Conservation (phyloP, 1,140 invertebrate genomes). For the Phocides pigmalion region DNA sequence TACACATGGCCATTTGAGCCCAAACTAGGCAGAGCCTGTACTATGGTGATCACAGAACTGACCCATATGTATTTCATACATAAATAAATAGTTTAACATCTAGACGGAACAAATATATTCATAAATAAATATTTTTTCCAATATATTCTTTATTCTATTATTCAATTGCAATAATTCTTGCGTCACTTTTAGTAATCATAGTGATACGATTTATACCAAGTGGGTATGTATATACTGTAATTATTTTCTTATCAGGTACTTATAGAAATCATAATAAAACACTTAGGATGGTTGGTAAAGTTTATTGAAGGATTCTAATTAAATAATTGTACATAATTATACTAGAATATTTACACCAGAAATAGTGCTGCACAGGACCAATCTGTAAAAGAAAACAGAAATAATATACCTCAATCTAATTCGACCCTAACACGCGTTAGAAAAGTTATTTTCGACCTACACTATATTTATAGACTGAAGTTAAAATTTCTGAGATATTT, state of each 20-base stretch:
- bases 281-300: constrained; percentile 33
- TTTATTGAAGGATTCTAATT: constrained; percentile 68
- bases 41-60: too few species aligned
- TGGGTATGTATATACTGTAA: background rate
- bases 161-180: too few species aligned
- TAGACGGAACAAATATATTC: too few species aligned
- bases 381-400: constrained; percentile 64
- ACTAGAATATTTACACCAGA: constrained; percentile 67
- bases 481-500: background rate
- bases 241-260: background rate
- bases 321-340: constrained; percentile 61
- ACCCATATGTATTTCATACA: too few species aligned
- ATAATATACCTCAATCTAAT: constrained; percentile 1
- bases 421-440: background rate
- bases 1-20: too few species aligned
- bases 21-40: too few species aligned
- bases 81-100: too few species aligned
- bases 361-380: constrained; percentile 42
- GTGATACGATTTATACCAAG: too few species aligned
- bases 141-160: too few species aligned
- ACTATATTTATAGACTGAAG: background rate
- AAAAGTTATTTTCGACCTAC: constrained; percentile 1
- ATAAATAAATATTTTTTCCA: too few species aligned
- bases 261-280: background rate
- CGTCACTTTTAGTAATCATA: too few species aligned